Conservation (phyloP, 2,888 invertebrate genomes). For the Bugulina stolonifera region DNA sequence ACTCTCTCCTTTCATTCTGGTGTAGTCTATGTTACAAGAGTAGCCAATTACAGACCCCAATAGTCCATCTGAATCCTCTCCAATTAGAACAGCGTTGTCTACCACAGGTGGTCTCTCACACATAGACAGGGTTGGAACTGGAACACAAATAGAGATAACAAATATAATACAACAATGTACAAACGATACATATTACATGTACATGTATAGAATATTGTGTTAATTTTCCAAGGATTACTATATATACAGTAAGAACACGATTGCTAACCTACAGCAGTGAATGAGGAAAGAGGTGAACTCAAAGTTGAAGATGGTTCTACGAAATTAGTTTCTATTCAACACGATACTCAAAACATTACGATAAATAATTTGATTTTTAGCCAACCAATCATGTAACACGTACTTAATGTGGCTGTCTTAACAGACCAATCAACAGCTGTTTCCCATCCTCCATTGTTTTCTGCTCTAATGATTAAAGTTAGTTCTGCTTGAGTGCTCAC, state of each 20-base stretch:
- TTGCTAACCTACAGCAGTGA: no score
- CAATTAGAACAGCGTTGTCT: not conserved
- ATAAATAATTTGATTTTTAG: no score
- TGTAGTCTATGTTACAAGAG: not conserved
- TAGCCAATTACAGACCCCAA: not conserved
- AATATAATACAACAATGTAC: no score
- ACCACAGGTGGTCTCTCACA: not conserved
- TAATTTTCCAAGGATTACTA: no score
- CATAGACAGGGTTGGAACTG: not conserved
- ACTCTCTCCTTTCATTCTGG: not conserved
- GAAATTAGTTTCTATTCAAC: no score
- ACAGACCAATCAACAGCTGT: not conserved
- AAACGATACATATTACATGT: no score
- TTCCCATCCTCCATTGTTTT: not conserved
- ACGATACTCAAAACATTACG: no score
- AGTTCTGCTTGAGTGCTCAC: not conserved
- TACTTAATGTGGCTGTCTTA: not conserved
- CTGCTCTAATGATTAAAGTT: not conserved
- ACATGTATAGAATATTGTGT: no score
- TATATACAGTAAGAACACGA: no score
- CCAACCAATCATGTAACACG: not conserved
- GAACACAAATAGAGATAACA: no score
- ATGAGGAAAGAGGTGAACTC: no score
- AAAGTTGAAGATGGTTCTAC: no score
- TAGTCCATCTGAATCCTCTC: not conserved